These are phyloP conservation scores for Bos javanicus DNA, from an alignment of 2,113 vertebrate species.

Conservation along the genomic window DNA sequence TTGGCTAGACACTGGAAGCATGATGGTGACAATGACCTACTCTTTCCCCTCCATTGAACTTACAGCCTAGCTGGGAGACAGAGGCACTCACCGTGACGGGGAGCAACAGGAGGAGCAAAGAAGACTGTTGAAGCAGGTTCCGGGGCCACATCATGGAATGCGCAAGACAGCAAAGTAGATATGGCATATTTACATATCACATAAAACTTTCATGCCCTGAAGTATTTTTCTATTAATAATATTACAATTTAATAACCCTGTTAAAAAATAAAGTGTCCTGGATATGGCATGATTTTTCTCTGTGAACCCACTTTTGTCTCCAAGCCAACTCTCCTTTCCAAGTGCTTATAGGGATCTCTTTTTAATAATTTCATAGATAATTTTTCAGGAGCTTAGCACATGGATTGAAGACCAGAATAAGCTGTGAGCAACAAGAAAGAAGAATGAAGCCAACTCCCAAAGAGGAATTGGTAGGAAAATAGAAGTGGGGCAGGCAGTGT, in stretches of 20 bases:
- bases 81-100: accelerated
- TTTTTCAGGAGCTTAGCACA: not conserved
- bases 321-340: not conserved
- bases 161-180: not conserved
- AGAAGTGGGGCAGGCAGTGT: not conserved
- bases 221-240: not conserved
- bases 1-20: not conserved
- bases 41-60: not conserved
- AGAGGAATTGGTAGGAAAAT: not conserved
- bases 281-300: not conserved
- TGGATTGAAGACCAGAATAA: not conserved
- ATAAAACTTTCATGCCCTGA: not conserved
- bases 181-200: not conserved
- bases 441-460: not conserved
- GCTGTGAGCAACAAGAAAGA: not conserved
- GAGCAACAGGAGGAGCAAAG: not conserved
- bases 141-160: not conserved
- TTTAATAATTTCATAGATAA: not conserved
- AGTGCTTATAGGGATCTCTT: not conserved
- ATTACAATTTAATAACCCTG: not conserved
- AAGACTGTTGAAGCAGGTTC: not conserved
- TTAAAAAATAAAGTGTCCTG: not conserved
- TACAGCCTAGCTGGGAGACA: not conserved
- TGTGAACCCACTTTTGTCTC: not conserved
- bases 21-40: not conserved